Conservation (phyloP, 2,888 invertebrate genomes). For the Apocheima hispidaria region DNA sequence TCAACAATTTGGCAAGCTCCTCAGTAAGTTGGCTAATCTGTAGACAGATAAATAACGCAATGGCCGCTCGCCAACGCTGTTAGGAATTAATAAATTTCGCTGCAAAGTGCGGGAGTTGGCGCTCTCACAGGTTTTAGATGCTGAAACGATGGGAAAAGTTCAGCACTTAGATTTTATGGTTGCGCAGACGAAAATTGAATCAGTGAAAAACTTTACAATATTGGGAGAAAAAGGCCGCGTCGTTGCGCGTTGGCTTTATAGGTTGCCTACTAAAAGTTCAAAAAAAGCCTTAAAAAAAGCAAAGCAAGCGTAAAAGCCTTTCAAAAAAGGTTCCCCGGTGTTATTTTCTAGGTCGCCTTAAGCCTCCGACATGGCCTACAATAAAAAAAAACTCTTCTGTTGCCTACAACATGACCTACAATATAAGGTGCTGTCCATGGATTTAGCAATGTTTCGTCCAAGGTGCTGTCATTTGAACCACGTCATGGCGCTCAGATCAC, state of each 20-base stretch:
- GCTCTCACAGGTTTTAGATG: slow-evolving; percentile 20
- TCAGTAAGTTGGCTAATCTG: slow-evolving; percentile 5
- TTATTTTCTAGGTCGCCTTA: too few species aligned
- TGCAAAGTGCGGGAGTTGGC: slow-evolving; percentile 23
- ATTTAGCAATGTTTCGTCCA: too few species aligned
- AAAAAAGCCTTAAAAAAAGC: too few species aligned
- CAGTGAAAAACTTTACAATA: not conserved
- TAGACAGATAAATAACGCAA: slow-evolving; percentile 49
- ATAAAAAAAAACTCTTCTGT: too few species aligned
- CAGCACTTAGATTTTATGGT: slow-evolving; percentile 19
- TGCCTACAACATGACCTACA: too few species aligned
- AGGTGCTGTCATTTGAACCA: too few species aligned
- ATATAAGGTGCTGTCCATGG: too few species aligned
- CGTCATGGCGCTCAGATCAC: too few species aligned
- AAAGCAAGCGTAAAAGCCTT: too few species aligned
- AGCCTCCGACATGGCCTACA: too few species aligned
- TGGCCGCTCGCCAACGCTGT: slow-evolving; percentile 43
- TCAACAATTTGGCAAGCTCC: not conserved
- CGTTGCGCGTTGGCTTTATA: not conserved
- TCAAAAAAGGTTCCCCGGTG: too few species aligned
- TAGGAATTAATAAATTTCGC: slow-evolving; percentile 38
- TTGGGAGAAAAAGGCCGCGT: not conserved
- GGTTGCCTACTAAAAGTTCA: too few species aligned
- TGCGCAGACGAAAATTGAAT: slow-evolving; percentile 9
- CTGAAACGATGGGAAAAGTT: slow-evolving; percentile 22